Conservation (phyloP, 2,888 invertebrate species). For the Lasiommata megera region DNA sequence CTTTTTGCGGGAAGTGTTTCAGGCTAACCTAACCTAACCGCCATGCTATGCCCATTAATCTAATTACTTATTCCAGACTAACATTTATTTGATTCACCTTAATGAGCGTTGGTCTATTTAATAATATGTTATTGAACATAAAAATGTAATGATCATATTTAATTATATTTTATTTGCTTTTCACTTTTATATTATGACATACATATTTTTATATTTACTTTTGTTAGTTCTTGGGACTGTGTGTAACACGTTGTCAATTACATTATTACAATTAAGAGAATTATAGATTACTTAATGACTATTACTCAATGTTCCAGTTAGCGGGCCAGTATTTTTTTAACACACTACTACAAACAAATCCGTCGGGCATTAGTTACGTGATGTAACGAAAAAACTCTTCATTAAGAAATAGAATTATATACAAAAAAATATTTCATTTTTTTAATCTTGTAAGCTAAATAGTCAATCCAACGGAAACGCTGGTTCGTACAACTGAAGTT, state of each 20-base stretch:
- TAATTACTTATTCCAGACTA: too few relatives aligned
- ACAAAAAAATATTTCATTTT: conserved; percentile 24
- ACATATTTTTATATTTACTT: conserved; percentile 8
- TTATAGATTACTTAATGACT: conserved; percentile 20
- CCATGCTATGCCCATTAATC: too few relatives aligned
- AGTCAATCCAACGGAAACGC: conserved; percentile 32
- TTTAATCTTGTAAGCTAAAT: conserved; percentile 27
- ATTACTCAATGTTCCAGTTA: conserved; percentile 26
- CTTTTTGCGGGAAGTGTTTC: too few relatives aligned
- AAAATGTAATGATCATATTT: too few relatives aligned
- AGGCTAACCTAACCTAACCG: too few relatives aligned
- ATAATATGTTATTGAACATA: too few relatives aligned
- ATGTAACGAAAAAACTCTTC: conserved; percentile 23
- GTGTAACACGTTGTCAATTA: conserved; percentile 30
- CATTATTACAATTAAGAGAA: conserved; percentile 26
- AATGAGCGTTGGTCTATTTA: too few relatives aligned
- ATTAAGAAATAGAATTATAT: conserved; percentile 23
- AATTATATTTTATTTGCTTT: conserved; percentile 1
- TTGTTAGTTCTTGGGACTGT: conserved; percentile 17
- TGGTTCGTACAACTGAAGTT: conserved; percentile 28
- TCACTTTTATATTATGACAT: neutral
- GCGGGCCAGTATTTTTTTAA: conserved; percentile 49
- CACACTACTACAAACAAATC: conserved; percentile 15
- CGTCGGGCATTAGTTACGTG: conserved; percentile 32
- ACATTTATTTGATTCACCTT: too few relatives aligned